phyloP scores from a whole-genome alignment of 2,113 vertebrate species.

The Microcebus lehilahytsara region DNA sequence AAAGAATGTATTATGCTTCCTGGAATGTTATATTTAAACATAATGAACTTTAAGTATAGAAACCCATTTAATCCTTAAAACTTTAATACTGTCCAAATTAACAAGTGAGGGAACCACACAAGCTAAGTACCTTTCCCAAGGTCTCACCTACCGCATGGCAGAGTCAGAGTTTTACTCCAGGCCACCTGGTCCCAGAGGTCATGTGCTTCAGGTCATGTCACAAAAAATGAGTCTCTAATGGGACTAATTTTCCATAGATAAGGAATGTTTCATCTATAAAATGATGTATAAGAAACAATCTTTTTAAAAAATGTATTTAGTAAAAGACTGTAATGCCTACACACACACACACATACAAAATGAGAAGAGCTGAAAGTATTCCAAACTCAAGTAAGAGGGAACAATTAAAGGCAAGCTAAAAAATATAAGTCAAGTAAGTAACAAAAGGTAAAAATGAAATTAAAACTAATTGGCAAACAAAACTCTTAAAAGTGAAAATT shows the following conservation, averaged over 20 bases:
- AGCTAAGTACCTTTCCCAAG: background rate
- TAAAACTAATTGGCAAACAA: background rate
- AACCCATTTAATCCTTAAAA: background rate
- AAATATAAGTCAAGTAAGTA: background rate
- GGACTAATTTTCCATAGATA: background rate
- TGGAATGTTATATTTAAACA: background rate
- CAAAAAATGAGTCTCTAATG: background rate
- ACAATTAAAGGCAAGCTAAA: background rate
- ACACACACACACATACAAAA: background rate
- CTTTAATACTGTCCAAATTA: background rate
- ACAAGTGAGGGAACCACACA: background rate
- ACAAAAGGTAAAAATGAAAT: background rate
- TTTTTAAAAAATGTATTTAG: background rate
- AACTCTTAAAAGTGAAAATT: background rate
- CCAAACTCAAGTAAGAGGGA: background rate
- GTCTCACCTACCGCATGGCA: background rate
- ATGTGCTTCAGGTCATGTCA: background rate
- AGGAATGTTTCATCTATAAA: background rate
- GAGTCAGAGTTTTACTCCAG: background rate
- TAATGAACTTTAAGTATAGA: background rate
- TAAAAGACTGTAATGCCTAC: background rate
- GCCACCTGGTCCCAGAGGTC: background rate
- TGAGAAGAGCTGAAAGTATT: background rate
- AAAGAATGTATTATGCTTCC: background rate
- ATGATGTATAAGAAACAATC: background rate